These are phyloP conservation scores for Acromyrmex charruanus DNA, from an alignment of 1,140 invertebrate genomes.

Conservation along the genomic window DNA sequence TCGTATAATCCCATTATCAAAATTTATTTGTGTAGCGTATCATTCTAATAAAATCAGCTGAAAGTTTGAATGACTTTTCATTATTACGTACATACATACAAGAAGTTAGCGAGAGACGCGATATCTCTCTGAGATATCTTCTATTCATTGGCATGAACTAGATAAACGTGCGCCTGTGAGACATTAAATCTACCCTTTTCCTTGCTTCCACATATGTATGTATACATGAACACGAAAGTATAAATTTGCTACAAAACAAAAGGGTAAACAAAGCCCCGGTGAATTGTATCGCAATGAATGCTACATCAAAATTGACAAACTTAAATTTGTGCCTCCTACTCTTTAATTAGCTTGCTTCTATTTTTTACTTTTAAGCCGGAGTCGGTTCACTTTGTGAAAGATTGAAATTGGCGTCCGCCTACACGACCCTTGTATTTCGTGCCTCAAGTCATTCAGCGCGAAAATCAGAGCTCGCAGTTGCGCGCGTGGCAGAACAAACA, in stretches of 20 bases:
- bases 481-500: conserved; percentile 33
- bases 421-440: conserved; percentile 10
- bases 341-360: not conserved
- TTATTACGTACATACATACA: not conserved
- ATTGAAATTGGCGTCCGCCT: conserved; percentile 10
- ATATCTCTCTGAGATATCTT: conserved; percentile 35
- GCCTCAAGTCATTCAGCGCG: not conserved
- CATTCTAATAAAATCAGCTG: not conserved
- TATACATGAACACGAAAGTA: not conserved
- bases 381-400: conserved; percentile 9
- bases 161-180: conserved; percentile 1
- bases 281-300: not conserved
- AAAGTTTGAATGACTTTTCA: conserved; percentile 5
- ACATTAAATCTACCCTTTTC: not conserved
- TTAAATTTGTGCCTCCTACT: not conserved
- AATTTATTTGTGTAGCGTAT: not conserved
- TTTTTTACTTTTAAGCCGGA: not conserved
- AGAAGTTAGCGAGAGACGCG: not conserved
- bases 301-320: not conserved
- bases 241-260: not conserved
- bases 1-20: not conserved
- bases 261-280: not conserved
- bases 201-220: not conserved
- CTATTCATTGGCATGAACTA: conserved; percentile 15
- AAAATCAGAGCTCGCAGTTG: conserved; percentile 33